Percentiles rank a stretch among this genome's conserved stretches.
These are phyloP conservation scores for Drosophila cognata DNA, from an alignment of 2,888 invertebrate species.

Conservation along the genomic window DNA sequence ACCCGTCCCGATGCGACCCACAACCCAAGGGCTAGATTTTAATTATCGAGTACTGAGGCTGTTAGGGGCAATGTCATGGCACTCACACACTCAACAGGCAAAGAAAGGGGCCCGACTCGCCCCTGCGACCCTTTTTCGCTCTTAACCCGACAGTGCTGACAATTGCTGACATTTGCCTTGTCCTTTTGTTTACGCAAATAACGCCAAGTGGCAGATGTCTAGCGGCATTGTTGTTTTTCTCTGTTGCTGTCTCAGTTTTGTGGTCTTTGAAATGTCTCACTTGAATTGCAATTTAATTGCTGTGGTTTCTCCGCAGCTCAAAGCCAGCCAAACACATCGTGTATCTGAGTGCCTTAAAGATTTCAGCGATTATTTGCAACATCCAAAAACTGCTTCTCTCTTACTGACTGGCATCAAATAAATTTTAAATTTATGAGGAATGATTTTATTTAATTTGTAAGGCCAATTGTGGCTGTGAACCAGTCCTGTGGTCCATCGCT, in stretches of 20 bases:
- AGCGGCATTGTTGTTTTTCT: slow-evolving; percentile 30
- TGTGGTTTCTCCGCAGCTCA: slow-evolving; percentile 16
- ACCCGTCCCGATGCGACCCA: not conserved
- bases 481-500: not conserved
- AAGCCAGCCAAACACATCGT: not conserved
- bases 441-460: not conserved
- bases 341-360: not conserved
- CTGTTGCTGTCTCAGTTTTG: slow-evolving; percentile 43
- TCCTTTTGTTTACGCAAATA: slow-evolving; percentile 61
- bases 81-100: slow-evolving; percentile 37
- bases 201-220: slow-evolving; percentile 60
- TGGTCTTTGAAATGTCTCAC: slow-evolving; percentile 37
- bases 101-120: slow-evolving; percentile 2
- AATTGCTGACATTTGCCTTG: slow-evolving; percentile 57
- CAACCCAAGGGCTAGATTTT: slow-evolving; percentile 44
- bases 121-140: not conserved
- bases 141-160: slow-evolving; percentile 15
- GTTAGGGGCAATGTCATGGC: slow-evolving; percentile 45
- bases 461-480: not conserved
- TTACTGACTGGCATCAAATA: not conserved
- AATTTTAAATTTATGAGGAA: not conserved
- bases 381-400: not conserved
- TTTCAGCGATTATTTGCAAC: not conserved
- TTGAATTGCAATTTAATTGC: slow-evolving; percentile 56
- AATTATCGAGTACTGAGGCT: slow-evolving; percentile 48